Percentiles rank a stretch among this genome's conserved stretches.
These are phyloP conservation scores for Ambastaia sidthimunki DNA, from an alignment of 2,797 vertebrate genomes.

Conservation along the genomic window DNA sequence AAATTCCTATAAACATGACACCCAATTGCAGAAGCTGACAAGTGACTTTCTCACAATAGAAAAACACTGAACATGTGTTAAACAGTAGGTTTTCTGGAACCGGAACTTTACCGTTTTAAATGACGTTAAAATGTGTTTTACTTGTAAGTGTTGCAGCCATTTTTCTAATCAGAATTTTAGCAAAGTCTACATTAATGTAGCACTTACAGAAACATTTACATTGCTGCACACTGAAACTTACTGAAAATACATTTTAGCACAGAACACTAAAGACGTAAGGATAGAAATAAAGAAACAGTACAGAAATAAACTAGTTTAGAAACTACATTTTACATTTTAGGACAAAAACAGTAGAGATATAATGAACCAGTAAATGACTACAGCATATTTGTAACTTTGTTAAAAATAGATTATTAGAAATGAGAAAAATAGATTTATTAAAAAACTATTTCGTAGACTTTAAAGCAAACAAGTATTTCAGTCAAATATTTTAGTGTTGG, in stretches of 20 bases:
- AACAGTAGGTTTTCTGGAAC: not conserved
- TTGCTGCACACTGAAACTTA: not conserved
- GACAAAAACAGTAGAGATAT: too few relatives aligned
- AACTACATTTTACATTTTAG: too few relatives aligned
- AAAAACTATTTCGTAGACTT: not conserved
- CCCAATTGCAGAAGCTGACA: conserved; percentile 11
- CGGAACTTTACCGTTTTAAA: not conserved
- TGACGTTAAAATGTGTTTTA: not conserved
- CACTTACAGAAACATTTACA: not conserved
- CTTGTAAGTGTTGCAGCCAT: not conserved
- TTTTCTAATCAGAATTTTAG: not conserved
- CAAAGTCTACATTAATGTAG: not conserved
- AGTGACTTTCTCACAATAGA: not conserved
- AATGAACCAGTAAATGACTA: too few relatives aligned
- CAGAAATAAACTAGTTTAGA: too few relatives aligned
- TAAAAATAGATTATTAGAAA: too few relatives aligned
- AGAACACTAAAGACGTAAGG: too few relatives aligned
- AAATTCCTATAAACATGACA: not conserved
- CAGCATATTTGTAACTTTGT: too few relatives aligned
- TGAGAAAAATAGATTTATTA: not conserved
- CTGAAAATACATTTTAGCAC: too few relatives aligned
- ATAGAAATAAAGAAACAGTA: too few relatives aligned
- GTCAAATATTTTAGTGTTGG: not conserved
- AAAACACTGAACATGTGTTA: not conserved
- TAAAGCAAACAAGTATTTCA: not conserved